Evolutionary conservation across 2,113 vertebrate genomes (phyloP), one percentile per base, ranked within the genome.

Genomic region (Equus quagga): DNA sequence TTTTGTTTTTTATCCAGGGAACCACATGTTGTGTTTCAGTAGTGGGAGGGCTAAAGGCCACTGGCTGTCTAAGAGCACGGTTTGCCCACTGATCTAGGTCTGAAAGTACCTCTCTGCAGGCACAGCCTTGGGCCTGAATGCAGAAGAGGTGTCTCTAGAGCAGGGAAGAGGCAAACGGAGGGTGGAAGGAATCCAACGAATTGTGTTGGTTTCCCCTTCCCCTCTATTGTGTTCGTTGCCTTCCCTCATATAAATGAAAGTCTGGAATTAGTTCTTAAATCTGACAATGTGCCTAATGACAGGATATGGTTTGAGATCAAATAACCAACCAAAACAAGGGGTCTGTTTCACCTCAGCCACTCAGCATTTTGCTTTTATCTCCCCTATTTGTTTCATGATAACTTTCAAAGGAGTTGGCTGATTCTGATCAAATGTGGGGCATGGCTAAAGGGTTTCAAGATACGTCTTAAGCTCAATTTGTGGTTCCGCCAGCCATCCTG

Each of bases 341-440:
- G 86, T 97, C 97, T 96, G 92, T 97, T 98, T 98, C 96, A 97
- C 97, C 94, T 94, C 87, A 95, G 87, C 83, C 90, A 97, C 88
- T 98, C 97, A 84, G 94, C 90, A 75, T 96, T 98, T 92, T 69
- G 87, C 96, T 97, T 97, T 97, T 97, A 97, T 97, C 94, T 97
- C 96, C 94, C 95, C 96, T 96, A 98, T 98, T 98, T 98, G 97
- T 96, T 97, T 98, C 97, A 92, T 80, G 95, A 97, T 96, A 98
- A 97, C 97, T 98, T 98, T 98, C 97, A 96, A 98, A 97, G 97
- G 83, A 87, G 65, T 76, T 92, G 84, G 72, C 95, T 98, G 92
- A 97, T 96, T 97, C 94, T 96, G 96, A 98, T 97, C 89, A 96
- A 97, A 97, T 93, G 96, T 81, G 95, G 86, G 64, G 93, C 95